Evolutionary conservation across 2,888 invertebrate species (phyloP).

Genomic region (Sceliomorpha sp.): DNA sequence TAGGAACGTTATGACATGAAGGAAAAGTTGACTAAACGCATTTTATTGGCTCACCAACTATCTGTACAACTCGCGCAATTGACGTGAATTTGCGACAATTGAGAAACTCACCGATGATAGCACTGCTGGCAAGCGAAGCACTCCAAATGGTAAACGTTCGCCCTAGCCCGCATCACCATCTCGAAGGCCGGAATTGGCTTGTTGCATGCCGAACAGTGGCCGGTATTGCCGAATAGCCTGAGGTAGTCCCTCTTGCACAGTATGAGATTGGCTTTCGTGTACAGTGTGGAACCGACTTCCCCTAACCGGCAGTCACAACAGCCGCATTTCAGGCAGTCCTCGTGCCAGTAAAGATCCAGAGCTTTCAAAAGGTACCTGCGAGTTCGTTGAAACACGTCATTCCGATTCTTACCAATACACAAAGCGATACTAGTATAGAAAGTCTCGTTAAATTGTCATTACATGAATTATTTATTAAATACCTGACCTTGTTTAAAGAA

Average conservation of each 20-base stretch:
- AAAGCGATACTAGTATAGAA: no score
- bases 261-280: conserved; percentile 96
- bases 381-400: conserved; percentile 61
- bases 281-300: conserved; percentile 97
- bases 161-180: conserved; percentile 99
- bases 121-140: conserved; percentile 99
- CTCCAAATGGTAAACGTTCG: conserved; percentile 98
- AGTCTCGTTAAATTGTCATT: no score
- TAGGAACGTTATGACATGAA: no score
- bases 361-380: conserved; percentile 92
- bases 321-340: conserved; percentile 98
- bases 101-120: conserved; percentile 92
- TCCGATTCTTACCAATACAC: no score
- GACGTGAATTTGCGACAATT: conserved; percentile 6
- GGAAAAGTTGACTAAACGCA: no score
- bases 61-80: no score
- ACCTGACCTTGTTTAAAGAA: no score
- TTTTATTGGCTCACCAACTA: no score
- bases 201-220: conserved; percentile 97
- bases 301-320: conserved; percentile 98
- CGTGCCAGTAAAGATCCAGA: conserved; percentile 97
- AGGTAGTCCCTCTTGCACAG: conserved; percentile 98
- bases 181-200: conserved; percentile 99
- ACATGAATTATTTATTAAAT: no score
- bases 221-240: conserved; percentile 97